Percentiles rank a stretch among this genome's conserved stretches.
phyloP scores from a whole-genome alignment of 2,113 vertebrate species.

The Myrmecophaga tridactyla region DNA sequence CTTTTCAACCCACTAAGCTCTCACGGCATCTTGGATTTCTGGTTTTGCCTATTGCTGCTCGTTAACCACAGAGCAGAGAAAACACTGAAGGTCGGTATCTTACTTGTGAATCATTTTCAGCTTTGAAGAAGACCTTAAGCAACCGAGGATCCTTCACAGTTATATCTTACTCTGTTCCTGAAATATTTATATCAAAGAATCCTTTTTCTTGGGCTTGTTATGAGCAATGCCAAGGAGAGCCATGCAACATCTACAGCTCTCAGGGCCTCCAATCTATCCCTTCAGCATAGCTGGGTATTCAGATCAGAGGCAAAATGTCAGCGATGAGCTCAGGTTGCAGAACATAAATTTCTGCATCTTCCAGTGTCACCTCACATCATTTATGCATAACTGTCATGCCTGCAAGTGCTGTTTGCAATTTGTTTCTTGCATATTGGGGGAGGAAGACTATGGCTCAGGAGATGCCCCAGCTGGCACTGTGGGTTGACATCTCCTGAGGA shows the following conservation, averaged over 20 bases:
- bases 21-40: background rate
- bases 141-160: background rate
- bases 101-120: background rate
- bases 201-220: background rate
- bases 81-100: background rate
- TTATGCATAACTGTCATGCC: background rate
- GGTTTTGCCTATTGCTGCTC: background rate
- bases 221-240: background rate
- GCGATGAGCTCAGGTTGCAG: background rate
- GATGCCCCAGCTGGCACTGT: background rate
- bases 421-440: background rate
- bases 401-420: background rate
- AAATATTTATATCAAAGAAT: background rate
- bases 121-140: background rate
- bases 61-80: background rate
- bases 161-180: slow-evolving; percentile 1
- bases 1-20: background rate
- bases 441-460: background rate
- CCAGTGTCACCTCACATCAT: background rate
- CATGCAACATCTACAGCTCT: background rate
- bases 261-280: background rate
- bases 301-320: background rate
- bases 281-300: background rate
- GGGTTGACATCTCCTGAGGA: background rate
- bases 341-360: background rate